Percentiles rank a stretch among this genome's conserved stretches.
These are phyloP conservation scores for Paramuricea clavata DNA, from an alignment of 92 coral and sea anemone species.

Conservation along the genomic window DNA sequence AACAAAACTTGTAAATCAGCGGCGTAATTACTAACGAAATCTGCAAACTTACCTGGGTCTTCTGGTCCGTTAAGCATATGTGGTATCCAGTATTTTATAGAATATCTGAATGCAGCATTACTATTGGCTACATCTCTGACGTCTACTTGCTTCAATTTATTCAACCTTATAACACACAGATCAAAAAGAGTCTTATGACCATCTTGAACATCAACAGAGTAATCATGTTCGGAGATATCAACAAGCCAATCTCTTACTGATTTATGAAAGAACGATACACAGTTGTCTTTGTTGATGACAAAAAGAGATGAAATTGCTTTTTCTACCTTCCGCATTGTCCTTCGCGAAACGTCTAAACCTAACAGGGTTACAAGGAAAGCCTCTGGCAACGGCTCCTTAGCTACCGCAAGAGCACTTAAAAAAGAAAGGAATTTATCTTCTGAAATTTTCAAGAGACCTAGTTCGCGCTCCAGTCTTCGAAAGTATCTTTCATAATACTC, in stretches of 20 bases:
- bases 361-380: slow-evolving; percentile 23
- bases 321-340: background rate
- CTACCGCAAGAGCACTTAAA: slow-evolving; percentile 70
- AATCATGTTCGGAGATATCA: background rate
- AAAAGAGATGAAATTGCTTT: slow-evolving; percentile 27
- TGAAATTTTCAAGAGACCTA: slow-evolving; percentile 30
- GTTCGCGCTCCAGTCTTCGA: slow-evolving; percentile 44
- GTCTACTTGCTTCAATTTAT: slow-evolving; percentile 25
- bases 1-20: slow-evolving; percentile 25
- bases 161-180: slow-evolving; percentile 45
- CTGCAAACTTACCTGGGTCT: background rate
- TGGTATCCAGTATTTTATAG: slow-evolving; percentile 66
- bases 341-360: background rate
- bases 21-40: background rate
- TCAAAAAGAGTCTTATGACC: slow-evolving; percentile 43
- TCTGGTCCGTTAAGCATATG: slow-evolving; percentile 52
- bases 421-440: slow-evolving; percentile 46
- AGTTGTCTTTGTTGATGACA: background rate
- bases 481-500: slow-evolving; percentile 71
- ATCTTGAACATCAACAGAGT: background rate
- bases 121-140: background rate
- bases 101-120: slow-evolving; percentile 57
- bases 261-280: slow-evolving; percentile 33
- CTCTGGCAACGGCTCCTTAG: slow-evolving; percentile 64
- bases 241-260: slow-evolving; percentile 40